phyloP scores from a whole-genome alignment of 2,113 vertebrate species.

The Eretmodus cyanostictus region DNA sequence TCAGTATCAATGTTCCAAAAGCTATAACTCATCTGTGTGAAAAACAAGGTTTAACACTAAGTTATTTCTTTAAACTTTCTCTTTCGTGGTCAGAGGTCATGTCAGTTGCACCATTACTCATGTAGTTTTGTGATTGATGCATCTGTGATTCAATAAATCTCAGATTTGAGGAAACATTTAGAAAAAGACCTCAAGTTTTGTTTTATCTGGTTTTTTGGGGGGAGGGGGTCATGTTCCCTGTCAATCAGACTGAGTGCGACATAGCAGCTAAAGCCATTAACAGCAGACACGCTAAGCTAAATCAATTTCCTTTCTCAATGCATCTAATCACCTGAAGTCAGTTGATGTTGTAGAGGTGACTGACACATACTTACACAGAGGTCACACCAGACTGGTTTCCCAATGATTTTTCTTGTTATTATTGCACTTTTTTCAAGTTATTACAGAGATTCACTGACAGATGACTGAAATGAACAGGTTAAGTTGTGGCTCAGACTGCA shows the following conservation, averaged over 20 bases:
- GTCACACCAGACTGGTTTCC: not conserved
- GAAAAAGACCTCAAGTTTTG: not conserved
- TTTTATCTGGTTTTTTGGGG: not conserved
- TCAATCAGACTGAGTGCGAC: not conserved
- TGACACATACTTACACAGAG: not conserved
- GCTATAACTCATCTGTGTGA: not conserved
- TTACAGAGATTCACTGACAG: not conserved
- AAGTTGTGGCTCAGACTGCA: not conserved
- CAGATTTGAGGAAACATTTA: not conserved
- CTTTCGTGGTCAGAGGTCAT: not conserved
- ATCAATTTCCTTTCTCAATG: conserved; percentile 34
- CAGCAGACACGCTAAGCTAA: conserved; percentile 5
- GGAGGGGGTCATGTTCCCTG: not conserved
- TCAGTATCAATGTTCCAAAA: not conserved
- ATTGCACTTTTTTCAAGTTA: not conserved
- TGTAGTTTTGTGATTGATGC: not conserved
- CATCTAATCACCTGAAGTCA: conserved; percentile 21
- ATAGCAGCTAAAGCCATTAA: conserved; percentile 1
- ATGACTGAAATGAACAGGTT: not conserved
- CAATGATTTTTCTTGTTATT: not conserved
- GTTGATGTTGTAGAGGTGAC: not conserved
- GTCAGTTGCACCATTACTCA: not conserved
- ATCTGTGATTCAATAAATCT: not conserved
- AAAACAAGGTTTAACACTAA: not conserved
- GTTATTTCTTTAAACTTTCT: not conserved